Base-by-base conservation (phyloP, 2,797 vertebrate species). In the Fundulus diaphanus region DNA sequence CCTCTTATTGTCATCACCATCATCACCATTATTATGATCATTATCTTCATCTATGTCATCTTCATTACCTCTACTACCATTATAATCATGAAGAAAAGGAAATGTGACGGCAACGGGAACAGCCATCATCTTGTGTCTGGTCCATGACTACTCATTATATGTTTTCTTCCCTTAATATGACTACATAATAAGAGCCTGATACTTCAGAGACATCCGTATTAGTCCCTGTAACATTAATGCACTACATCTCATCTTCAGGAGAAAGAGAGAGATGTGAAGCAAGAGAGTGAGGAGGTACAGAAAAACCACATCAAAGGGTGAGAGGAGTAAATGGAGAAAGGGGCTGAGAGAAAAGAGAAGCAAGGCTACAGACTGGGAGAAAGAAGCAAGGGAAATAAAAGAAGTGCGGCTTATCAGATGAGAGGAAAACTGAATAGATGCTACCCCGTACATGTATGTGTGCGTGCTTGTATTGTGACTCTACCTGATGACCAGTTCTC, bases 401-500 rank as follows among this genome's bases (percentile, higher is more conserved):
- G 90, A 88, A 74, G 63, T 76, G 78, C 78, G 87, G 89, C 77
- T 90, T 88, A 89, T 90, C 88, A 88, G 88, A 91, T 85, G 80
- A 86, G 86, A 84, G 77, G 57, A 76, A 79, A 83, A 81, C 76
- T 79, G 71, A 87, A 89, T 78, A 79, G 84, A 86, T 82, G 83
- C 79, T 69, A 8, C 70, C 15, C 7, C 54, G 68, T 72, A 68
- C 27, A 56, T 46, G n/a, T 12, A n/a, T 35, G 31, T 1, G n/a
- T 52, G 71, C 61, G 66, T 63, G 81, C 69, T 46, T 51, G 57
- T 82, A 79, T 84, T 76, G 78, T 57, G 69, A 65, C 42, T 65
- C 15, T 69, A 95, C 98, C 97, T 98, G 80, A 98, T 96, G 70
- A 98, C 95, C 73, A 98, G 94, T 83, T 98, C 97, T 29, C 97